Conservation (phyloP, 1,140 invertebrate species). For the Papilio aristodemus region DNA sequence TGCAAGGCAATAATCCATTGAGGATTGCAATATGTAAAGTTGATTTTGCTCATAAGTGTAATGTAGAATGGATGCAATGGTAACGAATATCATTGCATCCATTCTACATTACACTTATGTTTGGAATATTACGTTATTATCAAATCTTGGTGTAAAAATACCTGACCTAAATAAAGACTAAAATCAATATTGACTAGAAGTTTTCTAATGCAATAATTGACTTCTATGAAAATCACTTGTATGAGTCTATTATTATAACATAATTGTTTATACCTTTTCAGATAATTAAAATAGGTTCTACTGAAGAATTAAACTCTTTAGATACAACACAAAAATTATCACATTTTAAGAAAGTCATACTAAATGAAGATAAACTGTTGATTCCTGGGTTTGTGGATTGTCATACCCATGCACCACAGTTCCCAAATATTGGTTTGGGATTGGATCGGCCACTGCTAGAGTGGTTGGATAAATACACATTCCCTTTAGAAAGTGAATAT, state of each 20-base stretch:
- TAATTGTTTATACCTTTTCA: slow-evolving; percentile 13
- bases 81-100: no score
- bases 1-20: no score
- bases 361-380: slow-evolving; percentile 85
- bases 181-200: no score
- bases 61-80: no score
- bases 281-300: slow-evolving; percentile 36
- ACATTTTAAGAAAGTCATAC: slow-evolving; percentile 49
- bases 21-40: no score
- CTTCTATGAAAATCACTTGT: neutral
- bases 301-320: slow-evolving; percentile 47
- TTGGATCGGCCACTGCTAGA: slow-evolving; percentile 89
- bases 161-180: no score
- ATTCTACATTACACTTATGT: no score
- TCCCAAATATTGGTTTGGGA: slow-evolving; percentile 90
- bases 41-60: no score
- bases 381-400: slow-evolving; percentile 94
- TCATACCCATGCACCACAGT: slow-evolving; percentile 94
- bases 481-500: slow-evolving; percentile 90
- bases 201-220: no score
- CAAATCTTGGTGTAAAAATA: no score
- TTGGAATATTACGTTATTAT: no score
- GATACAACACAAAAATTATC: slow-evolving; percentile 41
- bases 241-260: slow-evolving; percentile 9
- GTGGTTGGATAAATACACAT: slow-evolving; percentile 94